Conservation (phyloP, 2,113 vertebrate species). For the Vireo altiloquus region DNA sequence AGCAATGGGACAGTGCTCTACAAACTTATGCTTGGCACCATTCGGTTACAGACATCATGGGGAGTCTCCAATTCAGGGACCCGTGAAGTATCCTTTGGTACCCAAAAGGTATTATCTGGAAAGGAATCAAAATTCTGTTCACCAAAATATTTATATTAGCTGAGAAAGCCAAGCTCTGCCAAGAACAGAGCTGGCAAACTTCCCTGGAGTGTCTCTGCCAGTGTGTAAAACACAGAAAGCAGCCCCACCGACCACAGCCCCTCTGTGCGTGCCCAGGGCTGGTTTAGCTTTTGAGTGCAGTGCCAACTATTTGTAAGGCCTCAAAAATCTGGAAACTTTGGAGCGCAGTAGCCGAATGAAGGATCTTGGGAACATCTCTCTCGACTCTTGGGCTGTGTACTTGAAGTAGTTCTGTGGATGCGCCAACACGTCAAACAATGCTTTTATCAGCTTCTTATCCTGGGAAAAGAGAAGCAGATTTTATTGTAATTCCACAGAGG, state of each 20-base stretch:
- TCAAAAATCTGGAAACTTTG: constrained; percentile 95
- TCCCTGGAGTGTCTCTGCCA: not conserved
- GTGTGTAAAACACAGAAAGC: constrained; percentile 28
- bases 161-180: constrained; percentile 59
- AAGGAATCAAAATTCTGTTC: constrained; percentile 68
- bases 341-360: constrained; percentile 95
- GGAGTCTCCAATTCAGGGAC: not conserved
- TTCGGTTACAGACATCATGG: not conserved
- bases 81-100: not conserved
- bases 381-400: constrained; percentile 97
- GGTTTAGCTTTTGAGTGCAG: not conserved
- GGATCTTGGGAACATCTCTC: constrained; percentile 98
- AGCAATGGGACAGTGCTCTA: not conserved
- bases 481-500: not conserved
- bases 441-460: constrained; percentile 99
- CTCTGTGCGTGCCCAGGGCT: not conserved
- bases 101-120: constrained; percentile 19
- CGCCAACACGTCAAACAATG: constrained; percentile 94
- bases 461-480: constrained; percentile 66
- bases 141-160: constrained; percentile 69
- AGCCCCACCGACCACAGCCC: constrained; percentile 20
- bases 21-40: constrained; percentile 8
- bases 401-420: constrained; percentile 99
- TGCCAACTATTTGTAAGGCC: constrained; percentile 83
- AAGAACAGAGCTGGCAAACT: constrained; percentile 7